Base-by-base conservation (phyloP, 2,797 vertebrate species). In the Microctenopoma stevenorrisi region DNA sequence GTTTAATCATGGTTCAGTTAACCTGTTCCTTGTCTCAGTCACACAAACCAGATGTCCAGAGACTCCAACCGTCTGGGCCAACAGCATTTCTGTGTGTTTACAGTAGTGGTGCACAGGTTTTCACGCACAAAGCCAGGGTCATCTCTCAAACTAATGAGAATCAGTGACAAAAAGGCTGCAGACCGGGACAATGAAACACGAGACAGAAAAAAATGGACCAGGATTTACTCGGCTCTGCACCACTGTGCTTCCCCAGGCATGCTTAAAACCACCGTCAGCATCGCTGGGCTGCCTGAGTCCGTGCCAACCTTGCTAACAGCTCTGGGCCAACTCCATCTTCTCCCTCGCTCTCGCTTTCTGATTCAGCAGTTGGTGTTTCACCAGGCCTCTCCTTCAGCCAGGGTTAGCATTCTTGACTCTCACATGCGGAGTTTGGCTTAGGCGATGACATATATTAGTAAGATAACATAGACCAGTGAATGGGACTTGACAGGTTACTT, bases 361-460 rank as follows among this genome's bases (percentile, higher is more conserved):
- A 92, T 91, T 90, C 89, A 91, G 90, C 90, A 92, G 74, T 88
- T 84, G 87, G 86, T 89, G 88, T 84, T 89, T 92, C 83, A 88
- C 90, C 83, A 87, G 87, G 88, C 82, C 78, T 88, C 85, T 85
- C 74, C 64, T 84, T 62, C 78, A 86, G 90, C 90, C 85, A 92
- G 82, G 70, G 78, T 72, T 82, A 79, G 86, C 89, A 92, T 94
- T 93, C 91, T 92, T 94, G 88, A 92, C 85, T 92, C 80, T n/a
- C 74, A 85, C 88, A 91, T 91, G 90, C 91, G 84, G 90, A 92
- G 93, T 79, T 92, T 93, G 94, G 92, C 91, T 79, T 69, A 78
- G 88, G 89, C 64, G 90, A 89, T 92, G 93, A 94, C 92, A 93
- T 91, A 88, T 91, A 93, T 93, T 93, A 92, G 92, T 80, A 93